Evolutionary conservation across 2,888 invertebrate genomes (phyloP).

Genomic region (Himalopsyche anomala): DNA sequence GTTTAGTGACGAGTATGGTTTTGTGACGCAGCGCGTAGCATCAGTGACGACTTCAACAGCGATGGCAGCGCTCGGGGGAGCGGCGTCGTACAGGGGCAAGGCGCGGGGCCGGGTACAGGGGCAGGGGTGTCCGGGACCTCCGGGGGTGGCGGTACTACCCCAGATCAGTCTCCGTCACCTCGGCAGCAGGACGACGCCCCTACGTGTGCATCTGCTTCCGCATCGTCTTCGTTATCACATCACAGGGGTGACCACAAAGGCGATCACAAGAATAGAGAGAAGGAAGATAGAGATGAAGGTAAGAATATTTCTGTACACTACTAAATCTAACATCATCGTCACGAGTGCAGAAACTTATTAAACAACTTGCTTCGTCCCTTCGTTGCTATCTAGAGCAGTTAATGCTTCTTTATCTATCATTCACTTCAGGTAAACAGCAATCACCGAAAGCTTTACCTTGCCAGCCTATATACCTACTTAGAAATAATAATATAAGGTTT

Average conservation of each 20-base stretch:
- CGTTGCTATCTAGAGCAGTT: too few relatives aligned
- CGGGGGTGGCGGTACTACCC: conserved; percentile 67
- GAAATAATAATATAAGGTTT: too few relatives aligned
- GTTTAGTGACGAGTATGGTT: conserved; percentile 8
- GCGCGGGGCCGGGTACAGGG: conserved; percentile 73
- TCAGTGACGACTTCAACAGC: conserved; percentile 98
- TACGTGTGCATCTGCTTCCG: conserved; percentile 70
- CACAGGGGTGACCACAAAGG: conserved; percentile 75
- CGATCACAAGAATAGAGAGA: conserved; percentile 79
- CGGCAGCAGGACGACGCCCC: conserved; percentile 74
- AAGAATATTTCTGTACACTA: conserved; percentile 59
- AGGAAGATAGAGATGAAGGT: conserved; percentile 97
- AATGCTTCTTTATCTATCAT: too few relatives aligned
- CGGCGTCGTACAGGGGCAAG: conserved; percentile 69
- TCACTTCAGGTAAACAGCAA: too few relatives aligned
- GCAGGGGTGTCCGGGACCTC: conserved; percentile 66
- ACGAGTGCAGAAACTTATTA: not conserved
- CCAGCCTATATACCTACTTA: too few relatives aligned
- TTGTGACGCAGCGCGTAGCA: conserved; percentile 87
- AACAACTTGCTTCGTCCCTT: too few relatives aligned
- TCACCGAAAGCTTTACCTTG: too few relatives aligned
- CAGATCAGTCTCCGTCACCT: conserved; percentile 56
- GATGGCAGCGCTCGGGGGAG: conserved; percentile 79
- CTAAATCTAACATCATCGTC: conserved; percentile 59
- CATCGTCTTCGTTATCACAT: conserved; percentile 75